A percentile compares a stretch with the other conserved stretches of the same genome.
These are phyloP conservation scores for Bellardia pandia DNA, from an alignment of 2,888 invertebrate genomes.

Conservation along the genomic window DNA sequence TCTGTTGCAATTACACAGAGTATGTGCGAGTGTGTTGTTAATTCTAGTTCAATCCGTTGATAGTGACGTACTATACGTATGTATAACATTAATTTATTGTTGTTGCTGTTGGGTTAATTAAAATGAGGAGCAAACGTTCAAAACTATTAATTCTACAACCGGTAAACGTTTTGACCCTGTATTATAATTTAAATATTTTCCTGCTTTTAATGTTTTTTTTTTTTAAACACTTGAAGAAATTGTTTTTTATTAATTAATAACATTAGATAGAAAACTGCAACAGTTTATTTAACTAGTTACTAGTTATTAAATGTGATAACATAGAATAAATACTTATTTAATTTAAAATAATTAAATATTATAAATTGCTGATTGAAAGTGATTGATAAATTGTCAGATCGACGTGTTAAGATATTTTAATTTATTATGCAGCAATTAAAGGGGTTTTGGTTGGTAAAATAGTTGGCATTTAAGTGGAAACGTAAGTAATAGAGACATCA, in stretches of 20 bases:
- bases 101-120: constrained; percentile 38
- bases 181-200: constrained; percentile 17
- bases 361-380: constrained; percentile 62
- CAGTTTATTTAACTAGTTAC: constrained; percentile 8
- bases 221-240: constrained; percentile 4
- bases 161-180: constrained; percentile 71
- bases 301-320: constrained; percentile 53
- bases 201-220: not conserved
- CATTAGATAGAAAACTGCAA: not conserved
- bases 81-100: not conserved
- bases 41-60: constrained; percentile 21
- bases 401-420: constrained; percentile 42
- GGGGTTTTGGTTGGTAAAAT: not conserved
- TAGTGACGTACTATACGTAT: not conserved
- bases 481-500: too few species aligned
- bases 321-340: constrained; percentile 31
- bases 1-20: constrained; percentile 3
- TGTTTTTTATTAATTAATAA: constrained; percentile 10
- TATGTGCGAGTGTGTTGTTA: constrained; percentile 28
- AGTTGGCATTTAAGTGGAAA: too few species aligned
- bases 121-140: constrained; percentile 68
- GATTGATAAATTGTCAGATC: constrained; percentile 53
- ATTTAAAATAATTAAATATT: constrained; percentile 44
- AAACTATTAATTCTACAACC: constrained; percentile 58
- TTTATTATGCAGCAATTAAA: not conserved